These are phyloP conservation scores for Boloria selene DNA, from an alignment of 2,888 invertebrate species.

Conservation along the genomic window DNA sequence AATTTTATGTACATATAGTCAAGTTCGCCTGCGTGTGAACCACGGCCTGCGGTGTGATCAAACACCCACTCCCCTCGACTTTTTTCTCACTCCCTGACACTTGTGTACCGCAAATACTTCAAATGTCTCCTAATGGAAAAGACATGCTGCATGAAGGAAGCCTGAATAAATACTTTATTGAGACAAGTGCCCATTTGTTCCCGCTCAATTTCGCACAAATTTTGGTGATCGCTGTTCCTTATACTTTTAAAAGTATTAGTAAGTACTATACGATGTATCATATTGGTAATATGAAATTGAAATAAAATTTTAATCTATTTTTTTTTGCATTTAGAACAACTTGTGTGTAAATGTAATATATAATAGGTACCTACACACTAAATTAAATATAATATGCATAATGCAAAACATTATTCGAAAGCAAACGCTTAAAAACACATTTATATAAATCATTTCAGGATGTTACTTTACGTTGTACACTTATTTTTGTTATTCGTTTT, in stretches of 20 bases:
- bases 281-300: too few species aligned
- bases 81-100: slow-evolving; percentile 74
- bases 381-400: too few species aligned
- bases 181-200: slow-evolving; percentile 69
- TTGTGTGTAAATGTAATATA: too few species aligned
- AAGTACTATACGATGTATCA: neutral
- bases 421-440: too few species aligned
- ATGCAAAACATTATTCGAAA: too few species aligned
- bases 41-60: slow-evolving; percentile 37
- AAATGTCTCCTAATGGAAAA: slow-evolving; percentile 80
- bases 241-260: neutral
- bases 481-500: too few species aligned
- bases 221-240: slow-evolving; percentile 15
- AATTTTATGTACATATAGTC: neutral
- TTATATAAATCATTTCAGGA: too few species aligned
- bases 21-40: slow-evolving; percentile 34
- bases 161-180: slow-evolving; percentile 80
- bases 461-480: too few species aligned
- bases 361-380: too few species aligned
- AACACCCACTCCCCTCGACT: slow-evolving; percentile 48
- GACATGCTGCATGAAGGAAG: slow-evolving; percentile 73
- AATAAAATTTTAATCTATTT: too few species aligned
- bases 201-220: slow-evolving; percentile 55
- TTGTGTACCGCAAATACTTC: slow-evolving; percentile 77
- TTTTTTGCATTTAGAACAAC: too few species aligned